phyloP scores from a whole-genome alignment of 2,113 vertebrate genomes.

The Myotis brandtii region DNA sequence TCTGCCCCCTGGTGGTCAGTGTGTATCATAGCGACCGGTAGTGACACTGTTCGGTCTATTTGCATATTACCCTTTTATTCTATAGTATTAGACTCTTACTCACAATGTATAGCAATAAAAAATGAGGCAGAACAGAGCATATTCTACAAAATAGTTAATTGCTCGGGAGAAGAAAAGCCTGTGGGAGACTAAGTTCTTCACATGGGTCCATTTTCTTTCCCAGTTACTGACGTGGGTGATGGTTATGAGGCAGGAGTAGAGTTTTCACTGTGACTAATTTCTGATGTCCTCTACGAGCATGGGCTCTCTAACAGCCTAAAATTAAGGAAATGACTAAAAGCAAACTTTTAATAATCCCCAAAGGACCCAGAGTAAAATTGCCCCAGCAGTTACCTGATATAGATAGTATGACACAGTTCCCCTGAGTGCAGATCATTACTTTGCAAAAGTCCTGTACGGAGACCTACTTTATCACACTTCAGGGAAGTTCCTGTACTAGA shows the following conservation, averaged over 20 bases:
- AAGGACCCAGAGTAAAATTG: conserved; percentile 18
- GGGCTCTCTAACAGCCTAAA: conserved; percentile 40
- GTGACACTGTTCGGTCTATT: too few relatives aligned
- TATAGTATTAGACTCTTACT: not conserved
- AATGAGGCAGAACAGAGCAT: not conserved
- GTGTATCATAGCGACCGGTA: too few relatives aligned
- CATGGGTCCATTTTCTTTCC: not conserved
- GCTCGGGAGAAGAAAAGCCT: not conserved
- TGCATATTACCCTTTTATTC: too few relatives aligned
- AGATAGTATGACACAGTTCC: conserved; percentile 60
- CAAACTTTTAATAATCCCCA: conserved; percentile 59
- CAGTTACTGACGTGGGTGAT: not conserved
- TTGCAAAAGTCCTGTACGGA: not conserved
- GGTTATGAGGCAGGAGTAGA: not conserved
- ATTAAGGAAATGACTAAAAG: conserved; percentile 59
- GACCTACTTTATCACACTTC: conserved; percentile 68
- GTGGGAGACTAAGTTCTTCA: not conserved
- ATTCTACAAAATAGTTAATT: not conserved
- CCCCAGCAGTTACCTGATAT: conserved; percentile 41
- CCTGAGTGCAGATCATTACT: not conserved
- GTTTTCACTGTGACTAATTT: conserved; percentile 47
- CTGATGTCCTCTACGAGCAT: conserved; percentile 44
- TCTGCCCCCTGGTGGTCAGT: too few relatives aligned
- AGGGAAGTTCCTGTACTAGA: conserved; percentile 51
- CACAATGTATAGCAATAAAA: not conserved